Evolutionary conservation across 2,113 vertebrate genomes (phyloP).

Genomic region (Serilophus lunatus): DNA sequence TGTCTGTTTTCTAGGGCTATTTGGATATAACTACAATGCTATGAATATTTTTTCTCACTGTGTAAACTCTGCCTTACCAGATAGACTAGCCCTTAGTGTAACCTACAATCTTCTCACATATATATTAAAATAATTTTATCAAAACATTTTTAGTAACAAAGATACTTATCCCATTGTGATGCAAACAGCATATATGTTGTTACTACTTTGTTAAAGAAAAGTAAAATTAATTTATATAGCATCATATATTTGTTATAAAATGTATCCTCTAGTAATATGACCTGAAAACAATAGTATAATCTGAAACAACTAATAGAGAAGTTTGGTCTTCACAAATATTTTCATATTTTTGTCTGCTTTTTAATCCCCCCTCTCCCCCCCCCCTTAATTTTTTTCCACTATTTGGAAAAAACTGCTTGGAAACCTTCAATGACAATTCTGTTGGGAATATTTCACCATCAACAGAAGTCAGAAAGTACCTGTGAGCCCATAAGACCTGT

Average conservation of each 20-base stretch:
- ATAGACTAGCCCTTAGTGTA: neutral
- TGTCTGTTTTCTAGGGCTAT: neutral
- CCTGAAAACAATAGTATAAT: neutral
- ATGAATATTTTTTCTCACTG: neutral
- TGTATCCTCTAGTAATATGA: neutral
- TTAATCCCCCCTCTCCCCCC: neutral
- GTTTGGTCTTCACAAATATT: neutral
- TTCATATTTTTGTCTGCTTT: neutral
- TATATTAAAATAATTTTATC: neutral
- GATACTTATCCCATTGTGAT: neutral
- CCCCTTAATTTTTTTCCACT: neutral
- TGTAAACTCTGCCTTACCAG: neutral
- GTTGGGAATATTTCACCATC: neutral
- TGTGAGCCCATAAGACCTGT: neutral
- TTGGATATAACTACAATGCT: neutral
- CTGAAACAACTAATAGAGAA: neutral
- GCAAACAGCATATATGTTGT: neutral
- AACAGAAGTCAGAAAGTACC: neutral
- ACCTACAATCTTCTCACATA: neutral
- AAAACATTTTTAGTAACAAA: neutral
- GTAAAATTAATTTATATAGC: neutral
- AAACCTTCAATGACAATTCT: neutral
- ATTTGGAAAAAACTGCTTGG: neutral
- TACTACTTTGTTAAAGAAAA: neutral
- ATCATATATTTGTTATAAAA: neutral